Percentiles rank a stretch among this genome's conserved stretches.
phyloP scores from a whole-genome alignment of 2,113 vertebrate species.

The Oncorhynchus tshawytscha region DNA sequence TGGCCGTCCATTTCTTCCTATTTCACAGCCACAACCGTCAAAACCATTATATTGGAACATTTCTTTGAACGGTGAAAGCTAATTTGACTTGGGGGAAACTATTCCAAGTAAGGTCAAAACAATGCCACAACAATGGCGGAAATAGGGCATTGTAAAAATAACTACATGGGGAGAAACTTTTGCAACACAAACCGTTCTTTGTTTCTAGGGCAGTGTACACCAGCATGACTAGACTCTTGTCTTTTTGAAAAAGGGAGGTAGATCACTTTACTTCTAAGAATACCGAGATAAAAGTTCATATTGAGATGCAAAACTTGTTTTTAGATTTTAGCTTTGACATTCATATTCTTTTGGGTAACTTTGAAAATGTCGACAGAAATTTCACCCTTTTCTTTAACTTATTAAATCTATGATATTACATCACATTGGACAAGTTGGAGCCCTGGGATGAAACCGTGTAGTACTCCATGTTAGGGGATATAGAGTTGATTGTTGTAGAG shows the following conservation, averaged over 20 bases:
- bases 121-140: constrained; percentile 81
- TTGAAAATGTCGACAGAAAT: constrained; percentile 42
- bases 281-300: constrained; percentile 59
- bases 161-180: constrained; percentile 72
- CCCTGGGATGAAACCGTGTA: constrained; percentile 3
- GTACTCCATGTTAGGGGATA: constrained; percentile 11
- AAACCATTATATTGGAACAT: constrained; percentile 71
- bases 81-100: constrained; percentile 82
- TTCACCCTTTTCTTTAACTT: constrained; percentile 22
- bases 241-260: constrained; percentile 55
- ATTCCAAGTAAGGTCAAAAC: constrained; percentile 78
- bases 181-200: constrained; percentile 72
- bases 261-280: constrained; percentile 63
- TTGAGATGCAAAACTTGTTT: constrained; percentile 52
- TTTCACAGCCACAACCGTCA: constrained; percentile 72
- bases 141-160: constrained; percentile 83
- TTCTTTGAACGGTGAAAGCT: constrained; percentile 76
- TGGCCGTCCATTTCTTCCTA: constrained; percentile 70
- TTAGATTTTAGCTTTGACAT: constrained; percentile 53
- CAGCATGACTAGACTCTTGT: constrained; percentile 71
- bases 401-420: constrained; percentile 15
- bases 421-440: constrained; percentile 1
- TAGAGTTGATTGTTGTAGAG: constrained; percentile 28
- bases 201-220: constrained; percentile 75
- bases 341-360: constrained; percentile 47